Evolutionary conservation across 2,113 vertebrate species (phyloP).

Genomic region (Podarcis muralis): DNA sequence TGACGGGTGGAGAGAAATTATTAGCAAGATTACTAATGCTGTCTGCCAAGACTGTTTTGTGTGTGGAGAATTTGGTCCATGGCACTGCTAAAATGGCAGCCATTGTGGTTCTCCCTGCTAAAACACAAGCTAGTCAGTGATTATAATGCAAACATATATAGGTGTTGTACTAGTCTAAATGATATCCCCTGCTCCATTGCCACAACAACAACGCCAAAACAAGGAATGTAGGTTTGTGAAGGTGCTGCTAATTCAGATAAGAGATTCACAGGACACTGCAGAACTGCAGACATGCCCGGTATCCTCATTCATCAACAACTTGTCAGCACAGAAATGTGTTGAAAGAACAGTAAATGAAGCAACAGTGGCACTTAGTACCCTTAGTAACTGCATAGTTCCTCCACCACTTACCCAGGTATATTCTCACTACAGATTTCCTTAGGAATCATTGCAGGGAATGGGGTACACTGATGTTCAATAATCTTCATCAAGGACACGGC

Average conservation of each 20-base stretch:
- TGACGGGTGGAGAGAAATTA: constrained; percentile 26
- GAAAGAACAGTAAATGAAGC: not conserved
- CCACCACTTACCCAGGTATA: not conserved
- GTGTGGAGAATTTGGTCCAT: not conserved
- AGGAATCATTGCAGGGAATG: not conserved
- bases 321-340: too few relatives aligned
- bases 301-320: not conserved
- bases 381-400: not conserved
- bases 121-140: not conserved
- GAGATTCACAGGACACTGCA: not conserved
- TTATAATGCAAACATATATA: not conserved
- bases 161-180: not conserved
- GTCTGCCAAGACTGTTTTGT: constrained; percentile 11
- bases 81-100: not conserved
- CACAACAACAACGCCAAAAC: not conserved
- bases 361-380: not conserved
- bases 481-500: not conserved
- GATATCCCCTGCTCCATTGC: not conserved
- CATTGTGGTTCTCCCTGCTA: not conserved
- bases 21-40: constrained; percentile 8
- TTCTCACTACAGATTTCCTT: not conserved
- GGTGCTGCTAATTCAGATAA: not conserved
- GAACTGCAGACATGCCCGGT: not conserved
- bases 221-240: not conserved
- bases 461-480: not conserved